Conservation (phyloP, 2,113 vertebrate genomes). For the Burhinus oedicnemus region DNA sequence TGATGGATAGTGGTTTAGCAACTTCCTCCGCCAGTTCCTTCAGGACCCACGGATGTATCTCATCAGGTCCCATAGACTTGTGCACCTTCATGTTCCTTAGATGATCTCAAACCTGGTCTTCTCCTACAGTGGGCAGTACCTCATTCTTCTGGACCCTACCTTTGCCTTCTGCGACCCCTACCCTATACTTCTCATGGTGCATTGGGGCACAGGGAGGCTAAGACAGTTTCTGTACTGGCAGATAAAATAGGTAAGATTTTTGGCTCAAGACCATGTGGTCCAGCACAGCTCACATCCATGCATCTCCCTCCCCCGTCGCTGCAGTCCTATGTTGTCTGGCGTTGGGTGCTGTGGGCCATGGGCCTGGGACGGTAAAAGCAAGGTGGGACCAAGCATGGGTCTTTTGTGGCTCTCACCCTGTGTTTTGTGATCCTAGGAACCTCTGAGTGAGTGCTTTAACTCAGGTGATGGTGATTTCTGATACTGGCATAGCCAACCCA, state of each 20-base stretch:
- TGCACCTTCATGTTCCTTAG: neutral
- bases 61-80: neutral
- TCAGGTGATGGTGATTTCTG: neutral
- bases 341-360: neutral
- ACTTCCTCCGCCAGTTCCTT: neutral
- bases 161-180: neutral
- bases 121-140: neutral
- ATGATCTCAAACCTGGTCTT: neutral
- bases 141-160: neutral
- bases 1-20: neutral
- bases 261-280: neutral
- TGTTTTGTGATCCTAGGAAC: neutral
- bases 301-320: too few species aligned
- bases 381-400: rapidly evolving
- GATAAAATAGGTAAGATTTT: neutral
- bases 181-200: neutral
- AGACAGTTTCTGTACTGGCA: neutral
- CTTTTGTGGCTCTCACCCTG: neutral
- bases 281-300: neutral
- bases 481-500: neutral
- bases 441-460: neutral
- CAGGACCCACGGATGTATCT: neutral
- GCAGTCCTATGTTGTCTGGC: neutral
- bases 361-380: neutral
- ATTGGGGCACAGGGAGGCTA: neutral